These are phyloP conservation scores for Drosophila setifemur DNA, from an alignment of 1,140 invertebrate genomes.

Conservation along the genomic window DNA sequence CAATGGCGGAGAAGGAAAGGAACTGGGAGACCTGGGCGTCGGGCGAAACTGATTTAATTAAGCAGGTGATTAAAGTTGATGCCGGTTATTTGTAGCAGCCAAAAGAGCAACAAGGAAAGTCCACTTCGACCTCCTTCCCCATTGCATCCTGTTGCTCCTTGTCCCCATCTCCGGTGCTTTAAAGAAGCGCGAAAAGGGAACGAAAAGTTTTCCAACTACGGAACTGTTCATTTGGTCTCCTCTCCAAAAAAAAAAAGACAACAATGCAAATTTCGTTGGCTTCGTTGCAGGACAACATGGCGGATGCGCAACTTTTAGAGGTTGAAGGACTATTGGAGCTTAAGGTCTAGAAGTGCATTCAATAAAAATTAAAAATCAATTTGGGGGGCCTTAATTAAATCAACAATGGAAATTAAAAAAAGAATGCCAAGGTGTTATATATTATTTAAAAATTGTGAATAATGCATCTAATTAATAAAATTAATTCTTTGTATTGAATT, in stretches of 20 bases:
- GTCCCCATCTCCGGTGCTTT: neutral
- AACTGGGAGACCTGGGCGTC: slow-evolving; percentile 31
- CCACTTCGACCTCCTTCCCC: neutral
- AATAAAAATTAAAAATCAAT: slow-evolving; percentile 79
- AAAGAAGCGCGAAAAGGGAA: slow-evolving; percentile 53
- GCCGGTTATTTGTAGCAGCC: slow-evolving; percentile 74
- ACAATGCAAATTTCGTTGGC: slow-evolving; percentile 54
- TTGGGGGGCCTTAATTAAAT: slow-evolving; percentile 21
- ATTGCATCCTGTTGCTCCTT: slow-evolving; percentile 28
- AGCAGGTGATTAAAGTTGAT: slow-evolving; percentile 81
- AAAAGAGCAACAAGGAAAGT: slow-evolving; percentile 52
- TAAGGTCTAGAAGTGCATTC: slow-evolving; percentile 58
- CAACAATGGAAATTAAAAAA: neutral
- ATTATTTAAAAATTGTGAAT: no score
- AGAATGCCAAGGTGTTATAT: neutral
- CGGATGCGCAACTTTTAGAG: slow-evolving; percentile 60
- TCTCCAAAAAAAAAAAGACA: neutral
- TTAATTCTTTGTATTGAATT: no score
- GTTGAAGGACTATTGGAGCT: no score
- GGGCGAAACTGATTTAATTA: slow-evolving; percentile 78
- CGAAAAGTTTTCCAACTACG: slow-evolving; percentile 49
- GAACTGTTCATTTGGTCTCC: slow-evolving; percentile 36
- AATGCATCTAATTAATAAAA: no score
- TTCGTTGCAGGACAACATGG: slow-evolving; percentile 32
- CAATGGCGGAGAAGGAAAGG: slow-evolving; percentile 8